phyloP scores from a whole-genome alignment of 2,797 vertebrate species.

The Antennarius maculatus region DNA sequence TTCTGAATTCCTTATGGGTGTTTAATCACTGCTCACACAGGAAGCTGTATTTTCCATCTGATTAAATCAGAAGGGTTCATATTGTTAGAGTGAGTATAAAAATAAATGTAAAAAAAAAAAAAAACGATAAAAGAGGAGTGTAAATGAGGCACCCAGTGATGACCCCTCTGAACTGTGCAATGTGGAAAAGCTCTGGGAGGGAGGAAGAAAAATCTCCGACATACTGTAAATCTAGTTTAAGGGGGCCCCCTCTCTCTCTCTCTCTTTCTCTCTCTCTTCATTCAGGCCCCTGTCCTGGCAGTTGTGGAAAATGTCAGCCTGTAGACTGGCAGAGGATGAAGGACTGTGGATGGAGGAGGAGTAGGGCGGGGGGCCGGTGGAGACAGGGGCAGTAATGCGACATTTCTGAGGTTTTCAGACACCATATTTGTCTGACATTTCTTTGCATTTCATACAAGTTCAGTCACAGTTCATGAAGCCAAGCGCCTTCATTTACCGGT shows the following conservation, averaged over 20 bases:
- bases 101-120: not conserved
- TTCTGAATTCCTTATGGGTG: too few species aligned
- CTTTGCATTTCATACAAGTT: conserved; percentile 72
- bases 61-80: not conserved
- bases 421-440: conserved; percentile 73
- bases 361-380: not conserved
- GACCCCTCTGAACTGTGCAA: conserved; percentile 47
- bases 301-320: conserved; percentile 68
- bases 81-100: not conserved
- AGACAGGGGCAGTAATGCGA: conserved; percentile 53
- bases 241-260: conserved; percentile 31
- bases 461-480: conserved; percentile 77
- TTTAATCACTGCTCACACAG: too few species aligned
- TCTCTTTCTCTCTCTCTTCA: conserved; percentile 40
- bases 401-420: conserved; percentile 68
- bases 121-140: conserved; percentile 4
- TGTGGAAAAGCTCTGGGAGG: conserved; percentile 44
- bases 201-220: conserved; percentile 17
- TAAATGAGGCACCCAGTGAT: conserved; percentile 33
- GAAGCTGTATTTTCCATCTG: not conserved
- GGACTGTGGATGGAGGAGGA: conserved; percentile 48
- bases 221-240: conserved; percentile 54
- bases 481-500: conserved; percentile 66
- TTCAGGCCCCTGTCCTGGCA: conserved; percentile 55
- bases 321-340: conserved; percentile 75